Evolutionary conservation across 2,888 invertebrate species (phyloP), one percentile per base, ranked within the genome.

Genomic region (Andrena minutula): DNA sequence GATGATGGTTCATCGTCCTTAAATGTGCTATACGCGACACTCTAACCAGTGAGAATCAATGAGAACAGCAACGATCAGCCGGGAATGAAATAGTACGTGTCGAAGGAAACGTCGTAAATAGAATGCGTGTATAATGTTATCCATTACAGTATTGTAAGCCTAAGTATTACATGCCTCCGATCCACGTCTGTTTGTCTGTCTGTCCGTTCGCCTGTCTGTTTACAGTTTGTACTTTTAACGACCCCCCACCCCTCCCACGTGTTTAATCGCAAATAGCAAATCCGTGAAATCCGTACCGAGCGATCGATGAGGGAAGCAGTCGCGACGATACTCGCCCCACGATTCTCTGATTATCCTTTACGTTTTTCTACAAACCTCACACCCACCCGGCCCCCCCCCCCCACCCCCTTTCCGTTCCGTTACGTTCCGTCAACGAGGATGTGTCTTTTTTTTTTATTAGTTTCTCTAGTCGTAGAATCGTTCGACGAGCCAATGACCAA

Each of bases 101-200:
- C 61, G 68, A 83, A 49, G 47, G 66, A 80, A 64, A 84, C 76
- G 75, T 65, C 49, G 74, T 75, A 84, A 88, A 87, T 84, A 76
- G 81, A 89, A 86, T 88, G 87, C 86, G 88, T 88, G 87, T 88
- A 86, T 87, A 87, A 89, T 89, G 88, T 91, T 90, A 90, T 89
- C 91, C 89, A 89, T 86, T 91, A 89, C 90, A 92, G 90, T 92
- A 92, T 91, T 92, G 91, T 92, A 92, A 91, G 89, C 86, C 89
- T 91, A 90, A 92, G 90, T 91, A 91, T 91, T 89, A 90, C 87
- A 89, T 85, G 85, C 86, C 87, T 88, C 88, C 86, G 75, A 85
- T 87, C 83, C 84, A 87, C 82, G 87, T 90, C 87, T 86, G 87
- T 88, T 84, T 87, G 84, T 89, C 87, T 87, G 86, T 89, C 86